Evolutionary conservation across 2,888 invertebrate species (phyloP).

Genomic region (Oscheius sp.): DNA sequence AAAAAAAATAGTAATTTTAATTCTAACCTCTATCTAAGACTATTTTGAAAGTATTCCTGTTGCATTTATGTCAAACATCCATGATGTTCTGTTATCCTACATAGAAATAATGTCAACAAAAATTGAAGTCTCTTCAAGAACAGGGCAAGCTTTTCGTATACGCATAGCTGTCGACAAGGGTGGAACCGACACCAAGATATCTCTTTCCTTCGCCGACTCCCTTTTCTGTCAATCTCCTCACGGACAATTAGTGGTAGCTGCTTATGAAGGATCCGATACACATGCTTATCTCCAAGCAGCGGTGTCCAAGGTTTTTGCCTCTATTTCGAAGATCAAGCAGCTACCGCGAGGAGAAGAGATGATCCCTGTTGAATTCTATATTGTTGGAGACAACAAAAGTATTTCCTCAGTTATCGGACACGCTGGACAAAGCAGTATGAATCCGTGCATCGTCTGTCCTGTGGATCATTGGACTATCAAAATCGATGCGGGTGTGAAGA

Average conservation of each 20-base stretch:
- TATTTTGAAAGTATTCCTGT: not conserved
- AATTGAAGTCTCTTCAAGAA: no score
- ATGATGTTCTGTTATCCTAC: not conserved
- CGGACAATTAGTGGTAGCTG: not conserved
- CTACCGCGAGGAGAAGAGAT: not conserved
- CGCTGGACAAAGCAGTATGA: not conserved
- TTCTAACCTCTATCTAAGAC: not conserved
- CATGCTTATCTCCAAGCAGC: not conserved
- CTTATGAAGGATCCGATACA: not conserved
- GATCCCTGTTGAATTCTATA: not conserved
- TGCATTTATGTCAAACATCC: not conserved
- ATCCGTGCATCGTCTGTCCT: constrained; percentile 7
- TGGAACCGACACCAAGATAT: not conserved
- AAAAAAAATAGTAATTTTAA: not conserved
- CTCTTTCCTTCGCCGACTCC: not conserved
- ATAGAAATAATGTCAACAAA: not conserved
- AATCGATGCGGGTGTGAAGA: not conserved
- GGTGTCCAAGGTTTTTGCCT: no score
- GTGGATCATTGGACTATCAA: not conserved
- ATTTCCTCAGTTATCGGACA: not conserved
- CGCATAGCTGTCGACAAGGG: constrained; percentile 20
- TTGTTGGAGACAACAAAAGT: constrained; percentile 13
- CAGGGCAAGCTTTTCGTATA: no score
- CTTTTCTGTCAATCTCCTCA: not conserved
- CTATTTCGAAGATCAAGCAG: not conserved